phyloP scores from a whole-genome alignment of 2,113 vertebrate species.

The Hippolais icterina region DNA sequence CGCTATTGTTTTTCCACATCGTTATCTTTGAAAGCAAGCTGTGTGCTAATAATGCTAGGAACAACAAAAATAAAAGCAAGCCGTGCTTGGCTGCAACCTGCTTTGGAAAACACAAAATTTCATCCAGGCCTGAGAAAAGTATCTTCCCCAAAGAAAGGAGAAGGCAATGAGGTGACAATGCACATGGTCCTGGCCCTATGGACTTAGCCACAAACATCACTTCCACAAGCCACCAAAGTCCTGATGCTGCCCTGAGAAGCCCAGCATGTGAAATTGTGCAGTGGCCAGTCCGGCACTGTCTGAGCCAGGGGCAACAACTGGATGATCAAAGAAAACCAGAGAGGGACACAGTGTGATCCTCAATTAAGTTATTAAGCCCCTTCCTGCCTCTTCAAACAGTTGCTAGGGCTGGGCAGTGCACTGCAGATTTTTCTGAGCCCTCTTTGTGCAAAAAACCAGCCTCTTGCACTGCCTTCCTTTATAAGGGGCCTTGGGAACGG shows the following conservation, averaged over 20 bases:
- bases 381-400: neutral
- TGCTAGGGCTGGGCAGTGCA: neutral
- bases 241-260: neutral
- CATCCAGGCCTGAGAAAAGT: neutral
- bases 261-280: neutral
- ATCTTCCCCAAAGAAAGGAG: neutral
- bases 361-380: neutral
- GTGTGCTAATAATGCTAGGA: neutral
- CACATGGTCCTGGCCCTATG: neutral
- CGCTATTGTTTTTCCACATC: slow-evolving; percentile 26
- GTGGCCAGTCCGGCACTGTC: neutral
- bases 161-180: rapidly evolving
- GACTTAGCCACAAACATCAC: neutral
- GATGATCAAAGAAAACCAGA: neutral
- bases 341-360: neutral
- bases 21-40: slow-evolving; percentile 60
- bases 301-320: neutral
- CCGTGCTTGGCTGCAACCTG: neutral
- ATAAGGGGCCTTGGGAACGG: neutral
- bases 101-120: neutral
- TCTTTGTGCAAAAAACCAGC: neutral
- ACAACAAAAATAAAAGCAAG: slow-evolving; percentile 3
- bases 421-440: neutral
- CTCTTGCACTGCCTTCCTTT: too few species aligned
- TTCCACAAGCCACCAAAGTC: neutral